Conservation (phyloP, 2,113 vertebrate species). For the Aegotheles bennettii region DNA sequence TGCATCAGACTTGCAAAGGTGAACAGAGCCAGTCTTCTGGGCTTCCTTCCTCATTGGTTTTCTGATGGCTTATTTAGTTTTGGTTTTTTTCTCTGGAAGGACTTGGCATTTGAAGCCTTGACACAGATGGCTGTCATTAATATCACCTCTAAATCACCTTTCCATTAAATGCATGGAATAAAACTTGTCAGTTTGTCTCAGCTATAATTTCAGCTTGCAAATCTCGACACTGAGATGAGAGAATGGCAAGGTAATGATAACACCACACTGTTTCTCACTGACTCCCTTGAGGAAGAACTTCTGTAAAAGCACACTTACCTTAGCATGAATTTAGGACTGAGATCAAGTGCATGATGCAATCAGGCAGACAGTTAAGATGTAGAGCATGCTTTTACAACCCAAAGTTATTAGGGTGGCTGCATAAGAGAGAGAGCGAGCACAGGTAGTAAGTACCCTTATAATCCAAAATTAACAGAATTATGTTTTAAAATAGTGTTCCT, state of each 20-base stretch:
- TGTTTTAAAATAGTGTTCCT: not conserved
- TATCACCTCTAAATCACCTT: not conserved
- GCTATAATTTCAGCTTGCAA: not conserved
- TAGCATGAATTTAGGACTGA: not conserved
- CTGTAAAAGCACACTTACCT: not conserved
- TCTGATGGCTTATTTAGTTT: not conserved
- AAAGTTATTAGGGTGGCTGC: not conserved
- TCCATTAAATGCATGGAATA: not conserved
- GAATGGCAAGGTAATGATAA: not conserved
- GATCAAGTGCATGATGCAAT: not conserved
- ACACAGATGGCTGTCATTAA: not conserved
- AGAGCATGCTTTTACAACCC: not conserved
- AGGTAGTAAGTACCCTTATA: not conserved
- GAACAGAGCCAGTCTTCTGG: not conserved
- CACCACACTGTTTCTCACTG: not conserved
- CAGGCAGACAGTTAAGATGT: not conserved
- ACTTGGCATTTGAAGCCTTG: not conserved
- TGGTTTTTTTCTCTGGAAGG: not conserved
- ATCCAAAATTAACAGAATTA: not conserved
- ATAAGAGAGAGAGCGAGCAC: not conserved
- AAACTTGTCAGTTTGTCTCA: constrained; percentile 2
- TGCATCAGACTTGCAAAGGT: not conserved
- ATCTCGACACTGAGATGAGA: not conserved
- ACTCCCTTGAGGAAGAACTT: not conserved
- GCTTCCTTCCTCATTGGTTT: not conserved